Percentiles rank a stretch among this genome's conserved stretches.
phyloP scores from a whole-genome alignment of 2,888 invertebrate species.

The Stenotaenia linearis region DNA sequence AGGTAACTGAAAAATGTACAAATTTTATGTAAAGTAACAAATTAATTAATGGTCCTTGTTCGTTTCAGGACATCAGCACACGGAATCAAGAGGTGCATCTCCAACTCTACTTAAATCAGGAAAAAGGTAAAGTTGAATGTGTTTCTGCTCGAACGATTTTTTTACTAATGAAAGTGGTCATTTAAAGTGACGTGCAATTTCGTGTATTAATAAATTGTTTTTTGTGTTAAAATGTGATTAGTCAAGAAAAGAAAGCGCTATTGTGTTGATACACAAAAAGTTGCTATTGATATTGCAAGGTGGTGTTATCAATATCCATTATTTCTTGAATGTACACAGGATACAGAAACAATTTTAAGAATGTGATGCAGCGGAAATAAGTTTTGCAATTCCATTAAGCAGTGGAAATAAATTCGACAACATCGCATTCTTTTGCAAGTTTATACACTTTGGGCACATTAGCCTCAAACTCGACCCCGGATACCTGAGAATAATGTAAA shows the following conservation, averaged over 20 bases:
- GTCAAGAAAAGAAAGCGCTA: not conserved
- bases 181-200: not conserved
- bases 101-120: not conserved
- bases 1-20: not conserved
- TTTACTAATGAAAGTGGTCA: too few relatives aligned
- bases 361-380: constrained; percentile 13
- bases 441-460: not conserved
- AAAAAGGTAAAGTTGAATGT: not conserved
- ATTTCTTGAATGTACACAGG: constrained; percentile 24
- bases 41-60: not conserved
- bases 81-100: not conserved
- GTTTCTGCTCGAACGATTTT: too few relatives aligned
- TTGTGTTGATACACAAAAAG: not conserved
- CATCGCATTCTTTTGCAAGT: not conserved
- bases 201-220: not conserved
- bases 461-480: constrained; percentile 2
- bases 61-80: not conserved
- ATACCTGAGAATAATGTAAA: constrained; percentile 19
- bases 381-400: constrained; percentile 24
- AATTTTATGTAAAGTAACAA: not conserved
- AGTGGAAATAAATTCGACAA: constrained; percentile 12
- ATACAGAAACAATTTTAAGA: constrained; percentile 23
- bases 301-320: not conserved
- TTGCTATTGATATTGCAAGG: too few relatives aligned
- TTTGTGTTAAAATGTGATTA: not conserved